Conservation (phyloP, 2,888 invertebrate species). For the Pegoplata infirma region DNA sequence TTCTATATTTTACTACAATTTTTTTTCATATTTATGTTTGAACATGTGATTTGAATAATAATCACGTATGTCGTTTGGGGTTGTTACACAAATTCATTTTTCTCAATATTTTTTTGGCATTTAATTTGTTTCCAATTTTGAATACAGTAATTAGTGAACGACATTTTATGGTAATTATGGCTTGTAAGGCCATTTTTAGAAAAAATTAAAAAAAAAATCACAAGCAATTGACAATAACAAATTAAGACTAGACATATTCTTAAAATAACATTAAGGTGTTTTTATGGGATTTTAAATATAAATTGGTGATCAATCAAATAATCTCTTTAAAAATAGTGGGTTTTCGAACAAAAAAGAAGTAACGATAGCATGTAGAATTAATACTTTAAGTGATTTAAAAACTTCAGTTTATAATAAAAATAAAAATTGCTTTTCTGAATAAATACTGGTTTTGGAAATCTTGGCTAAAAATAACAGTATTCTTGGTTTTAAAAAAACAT, state of each 20-base stretch:
- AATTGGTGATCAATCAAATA: no score
- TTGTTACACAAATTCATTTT: neutral
- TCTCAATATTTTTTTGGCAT: neutral
- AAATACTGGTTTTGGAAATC: no score
- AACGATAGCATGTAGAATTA: no score
- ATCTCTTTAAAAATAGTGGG: no score
- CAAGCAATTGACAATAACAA: neutral
- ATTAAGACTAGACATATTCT: neutral
- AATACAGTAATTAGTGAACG: neutral
- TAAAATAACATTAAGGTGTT: neutral
- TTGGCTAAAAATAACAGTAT: no score
- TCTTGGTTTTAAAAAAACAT: no score
- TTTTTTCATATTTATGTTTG: constrained; percentile 7
- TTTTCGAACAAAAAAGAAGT: no score
- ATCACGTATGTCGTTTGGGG: neutral
- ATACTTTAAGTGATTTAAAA: no score
- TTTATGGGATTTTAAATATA: neutral
- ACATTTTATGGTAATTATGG: neutral
- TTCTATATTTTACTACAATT: neutral
- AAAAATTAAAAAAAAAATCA: neutral
- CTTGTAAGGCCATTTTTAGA: constrained; percentile 1
- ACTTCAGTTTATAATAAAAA: no score
- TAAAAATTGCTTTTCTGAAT: no score
- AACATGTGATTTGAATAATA: constrained; percentile 25
- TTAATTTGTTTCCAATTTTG: neutral